These are phyloP conservation scores for Plotosus lineatus DNA, from an alignment of 2,113 vertebrate genomes.

Conservation along the genomic window DNA sequence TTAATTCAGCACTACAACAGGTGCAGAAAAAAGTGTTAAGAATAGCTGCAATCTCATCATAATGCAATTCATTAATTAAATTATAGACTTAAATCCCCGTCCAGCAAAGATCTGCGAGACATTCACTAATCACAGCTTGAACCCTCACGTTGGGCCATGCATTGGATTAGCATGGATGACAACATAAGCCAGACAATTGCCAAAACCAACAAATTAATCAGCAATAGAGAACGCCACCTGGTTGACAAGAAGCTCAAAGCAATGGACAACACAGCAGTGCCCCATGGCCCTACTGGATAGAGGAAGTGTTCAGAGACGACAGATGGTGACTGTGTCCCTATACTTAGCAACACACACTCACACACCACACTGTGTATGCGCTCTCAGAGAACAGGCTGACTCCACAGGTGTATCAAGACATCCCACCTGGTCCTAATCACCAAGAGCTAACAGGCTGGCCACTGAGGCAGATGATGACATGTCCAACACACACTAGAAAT, in stretches of 20 bases:
- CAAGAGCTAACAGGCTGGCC: constrained; percentile 43
- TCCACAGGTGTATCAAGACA: constrained; percentile 72
- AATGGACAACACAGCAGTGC: constrained; percentile 61
- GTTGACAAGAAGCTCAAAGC: constrained; percentile 54
- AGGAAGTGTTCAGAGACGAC: constrained; percentile 59
- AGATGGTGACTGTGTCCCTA: constrained; percentile 63
- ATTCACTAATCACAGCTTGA: constrained; percentile 50
- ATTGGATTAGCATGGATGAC: constrained; percentile 58
- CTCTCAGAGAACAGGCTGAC: constrained; percentile 55
- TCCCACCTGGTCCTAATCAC: constrained; percentile 46
- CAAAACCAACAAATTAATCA: constrained; percentile 71
- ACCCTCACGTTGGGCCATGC: constrained; percentile 38
- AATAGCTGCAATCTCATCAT: constrained; percentile 41
- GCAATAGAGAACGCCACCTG: constrained; percentile 57
- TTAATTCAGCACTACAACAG: constrained; percentile 50
- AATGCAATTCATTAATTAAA: constrained; percentile 50
- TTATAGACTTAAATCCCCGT: constrained; percentile 7
- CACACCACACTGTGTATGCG: constrained; percentile 11
- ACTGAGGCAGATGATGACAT: constrained; percentile 44
- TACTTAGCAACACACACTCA: constrained; percentile 27
- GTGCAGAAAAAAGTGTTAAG: constrained; percentile 48
- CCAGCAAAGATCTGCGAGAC: constrained; percentile 27
- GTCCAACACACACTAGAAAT: constrained; percentile 43
- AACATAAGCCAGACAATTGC: constrained; percentile 56
- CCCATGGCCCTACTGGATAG: constrained; percentile 59